Evolutionary conservation across 1,140 invertebrate species (phyloP).

Genomic region (Antheraea mylitta): DNA sequence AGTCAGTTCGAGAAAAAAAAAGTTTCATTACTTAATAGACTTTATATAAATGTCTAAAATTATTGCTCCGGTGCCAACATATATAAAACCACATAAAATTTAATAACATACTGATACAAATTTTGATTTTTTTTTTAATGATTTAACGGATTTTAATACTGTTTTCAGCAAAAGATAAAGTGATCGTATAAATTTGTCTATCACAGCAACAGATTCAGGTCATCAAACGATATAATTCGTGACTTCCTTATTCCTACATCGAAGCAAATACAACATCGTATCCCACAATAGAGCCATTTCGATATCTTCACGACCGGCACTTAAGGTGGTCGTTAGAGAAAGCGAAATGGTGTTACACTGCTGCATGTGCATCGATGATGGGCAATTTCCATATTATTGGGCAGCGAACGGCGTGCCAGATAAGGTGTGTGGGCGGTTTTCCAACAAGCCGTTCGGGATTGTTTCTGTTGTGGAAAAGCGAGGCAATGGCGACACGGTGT

Average conservation of each 20-base stretch:
- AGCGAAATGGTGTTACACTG: not conserved
- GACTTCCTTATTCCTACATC: conserved; percentile 5
- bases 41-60: too few relatives aligned
- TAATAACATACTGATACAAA: too few relatives aligned
- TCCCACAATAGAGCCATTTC: conserved; percentile 3
- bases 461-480: not conserved
- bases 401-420: conserved; percentile 3
- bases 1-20: too few relatives aligned
- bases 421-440: not conserved
- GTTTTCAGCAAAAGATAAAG: too few relatives aligned
- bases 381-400: conserved; percentile 9
- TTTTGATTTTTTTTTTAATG: too few relatives aligned
- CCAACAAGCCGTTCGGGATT: not conserved
- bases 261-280: conserved; percentile 2
- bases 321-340: conserved; percentile 6
- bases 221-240: not conserved
- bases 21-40: too few relatives aligned
- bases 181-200: not conserved
- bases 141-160: too few relatives aligned
- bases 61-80: too few relatives aligned
- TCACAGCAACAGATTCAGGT: not conserved
- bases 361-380: conserved; percentile 6
- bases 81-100: too few relatives aligned
- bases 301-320: conserved; percentile 9
- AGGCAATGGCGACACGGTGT: not conserved